Percentiles rank a stretch among this genome's conserved stretches.
Conservation (phyloP, 2,888 invertebrate species). For the Apoda limacodes region DNA sequence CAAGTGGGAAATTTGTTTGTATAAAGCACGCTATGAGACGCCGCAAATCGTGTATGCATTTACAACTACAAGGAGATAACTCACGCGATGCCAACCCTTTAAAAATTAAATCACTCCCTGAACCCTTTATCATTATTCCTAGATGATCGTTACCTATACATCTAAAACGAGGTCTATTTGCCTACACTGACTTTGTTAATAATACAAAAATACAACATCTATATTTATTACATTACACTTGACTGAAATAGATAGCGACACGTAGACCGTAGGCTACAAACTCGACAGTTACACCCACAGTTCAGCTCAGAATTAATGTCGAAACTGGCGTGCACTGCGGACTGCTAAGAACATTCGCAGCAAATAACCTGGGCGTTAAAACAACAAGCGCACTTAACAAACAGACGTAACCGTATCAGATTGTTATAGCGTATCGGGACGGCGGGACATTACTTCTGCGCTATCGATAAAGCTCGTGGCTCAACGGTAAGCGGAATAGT, state of each 20-base stretch:
- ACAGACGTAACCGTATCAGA: slow-evolving; percentile 68
- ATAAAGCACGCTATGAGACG: no score
- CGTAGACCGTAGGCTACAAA: slow-evolving; percentile 43
- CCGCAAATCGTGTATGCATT: no score
- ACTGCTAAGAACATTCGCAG: slow-evolving; percentile 55
- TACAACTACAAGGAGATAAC: no score
- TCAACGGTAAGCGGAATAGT: slow-evolving; percentile 67
- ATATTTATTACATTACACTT: no score
- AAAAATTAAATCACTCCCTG: no score
- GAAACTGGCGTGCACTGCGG: slow-evolving; percentile 59
- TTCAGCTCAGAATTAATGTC: slow-evolving; percentile 63
- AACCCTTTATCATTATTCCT: no score
- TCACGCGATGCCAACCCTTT: no score
- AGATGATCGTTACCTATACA: no score
- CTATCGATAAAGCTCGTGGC: slow-evolving; percentile 70
- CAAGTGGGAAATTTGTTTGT: no score
- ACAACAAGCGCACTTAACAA: slow-evolving; percentile 67
- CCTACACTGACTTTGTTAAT: no score
- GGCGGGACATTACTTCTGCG: slow-evolving; percentile 63
- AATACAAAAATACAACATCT: no score
- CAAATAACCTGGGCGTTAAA: slow-evolving; percentile 67
- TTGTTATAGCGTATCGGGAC: slow-evolving; percentile 54
- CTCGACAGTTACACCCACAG: slow-evolving; percentile 64
- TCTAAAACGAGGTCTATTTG: no score
- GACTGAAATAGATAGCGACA: slow-evolving; percentile 55